Evolutionary conservation across 2,113 vertebrate genomes (phyloP).

Genomic region (Meles meles): DNA sequence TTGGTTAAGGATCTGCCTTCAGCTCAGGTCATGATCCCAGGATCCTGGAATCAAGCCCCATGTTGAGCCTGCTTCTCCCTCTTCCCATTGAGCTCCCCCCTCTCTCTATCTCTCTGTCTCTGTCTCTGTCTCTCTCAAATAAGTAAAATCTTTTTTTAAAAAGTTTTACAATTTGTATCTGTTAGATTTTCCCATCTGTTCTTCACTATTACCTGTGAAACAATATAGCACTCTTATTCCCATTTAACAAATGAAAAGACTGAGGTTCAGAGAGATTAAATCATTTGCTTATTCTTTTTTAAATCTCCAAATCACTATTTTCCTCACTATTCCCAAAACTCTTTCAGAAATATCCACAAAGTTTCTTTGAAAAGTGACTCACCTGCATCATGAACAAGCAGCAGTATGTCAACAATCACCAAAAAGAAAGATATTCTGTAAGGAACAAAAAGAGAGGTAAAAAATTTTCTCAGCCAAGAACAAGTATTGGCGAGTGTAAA

Average conservation of each 20-base stretch:
- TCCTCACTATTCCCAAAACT: background rate
- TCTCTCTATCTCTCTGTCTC: too few species aligned
- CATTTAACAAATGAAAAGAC: conserved; percentile 14
- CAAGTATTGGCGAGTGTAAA: background rate
- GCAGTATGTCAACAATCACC: conserved; percentile 25
- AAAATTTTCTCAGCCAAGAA: background rate
- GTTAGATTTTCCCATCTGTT: background rate
- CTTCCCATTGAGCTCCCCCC: too few species aligned
- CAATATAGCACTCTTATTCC: background rate
- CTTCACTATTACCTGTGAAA: background rate
- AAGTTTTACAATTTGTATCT: background rate
- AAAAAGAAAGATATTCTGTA: conserved; percentile 58
- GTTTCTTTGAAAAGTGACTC: conserved; percentile 40
- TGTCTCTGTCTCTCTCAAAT: too few species aligned
- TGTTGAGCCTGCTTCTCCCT: too few species aligned
- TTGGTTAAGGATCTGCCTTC: background rate
- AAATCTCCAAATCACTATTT: background rate
- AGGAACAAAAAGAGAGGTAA: conserved; percentile 8
- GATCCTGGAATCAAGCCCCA: too few species aligned
- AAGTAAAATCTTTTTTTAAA: background rate
- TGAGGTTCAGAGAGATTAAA: background rate
- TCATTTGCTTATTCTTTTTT: background rate
- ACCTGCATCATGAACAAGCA: conserved; percentile 33
- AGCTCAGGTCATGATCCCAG: background rate
- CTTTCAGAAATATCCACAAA: conserved; percentile 24